phyloP scores from a whole-genome alignment of 2,888 invertebrate genomes.

The Isoperla grammatica region DNA sequence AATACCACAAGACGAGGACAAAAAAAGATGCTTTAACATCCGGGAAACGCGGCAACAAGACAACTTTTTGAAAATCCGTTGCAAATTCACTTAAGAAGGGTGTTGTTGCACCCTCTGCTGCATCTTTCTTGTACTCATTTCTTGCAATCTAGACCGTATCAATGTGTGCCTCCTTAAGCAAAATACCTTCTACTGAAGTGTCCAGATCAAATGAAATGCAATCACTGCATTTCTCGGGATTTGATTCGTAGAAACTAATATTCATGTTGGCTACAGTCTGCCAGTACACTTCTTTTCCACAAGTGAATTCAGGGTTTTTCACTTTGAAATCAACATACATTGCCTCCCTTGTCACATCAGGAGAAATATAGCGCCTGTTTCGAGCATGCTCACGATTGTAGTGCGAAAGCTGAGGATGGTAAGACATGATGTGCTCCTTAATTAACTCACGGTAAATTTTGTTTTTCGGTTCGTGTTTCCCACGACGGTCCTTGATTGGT shows the following conservation, averaged over 20 bases:
- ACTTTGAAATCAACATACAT: too few relatives aligned
- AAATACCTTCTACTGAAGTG: too few relatives aligned
- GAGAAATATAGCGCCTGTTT: not conserved
- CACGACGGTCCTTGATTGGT: too few relatives aligned
- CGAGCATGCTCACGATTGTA: not conserved
- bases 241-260: not conserved
- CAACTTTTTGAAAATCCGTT: not conserved
- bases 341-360: too few relatives aligned
- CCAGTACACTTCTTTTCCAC: not conserved
- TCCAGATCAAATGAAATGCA: not conserved
- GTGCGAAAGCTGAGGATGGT: not conserved
- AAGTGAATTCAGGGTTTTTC: too few relatives aligned
- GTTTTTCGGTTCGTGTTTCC: too few relatives aligned
- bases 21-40: not conserved
- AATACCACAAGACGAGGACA: not conserved
- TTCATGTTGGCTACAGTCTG: not conserved
- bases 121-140: not conserved
- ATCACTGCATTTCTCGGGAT: not conserved
- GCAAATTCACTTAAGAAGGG: not conserved
- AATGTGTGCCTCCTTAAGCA: too few relatives aligned
- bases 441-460: too few relatives aligned
- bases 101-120: too few relatives aligned
- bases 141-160: not conserved
- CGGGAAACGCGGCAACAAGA: not conserved
- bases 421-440: too few relatives aligned